Evolutionary conservation across 2,888 invertebrate genomes (phyloP).

Genomic region (Drosophila algonquin): DNA sequence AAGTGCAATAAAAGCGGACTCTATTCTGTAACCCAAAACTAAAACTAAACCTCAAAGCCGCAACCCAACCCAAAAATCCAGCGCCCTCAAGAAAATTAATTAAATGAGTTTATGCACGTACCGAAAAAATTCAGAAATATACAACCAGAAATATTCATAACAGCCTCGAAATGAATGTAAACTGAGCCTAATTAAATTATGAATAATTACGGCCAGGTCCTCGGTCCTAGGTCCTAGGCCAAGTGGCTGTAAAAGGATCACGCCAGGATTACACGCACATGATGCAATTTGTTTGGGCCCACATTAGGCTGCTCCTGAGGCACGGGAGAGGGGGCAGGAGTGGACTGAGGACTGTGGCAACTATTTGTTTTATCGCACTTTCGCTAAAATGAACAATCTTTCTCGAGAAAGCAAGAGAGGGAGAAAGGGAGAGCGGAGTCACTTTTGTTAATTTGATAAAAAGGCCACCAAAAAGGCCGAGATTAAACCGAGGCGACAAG

Average conservation of each 20-base stretch:
- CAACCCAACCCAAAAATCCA: constrained; percentile 23
- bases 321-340: neutral
- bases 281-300: constrained; percentile 80
- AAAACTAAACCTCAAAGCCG: constrained; percentile 12
- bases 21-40: constrained; percentile 27
- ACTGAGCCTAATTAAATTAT: constrained; percentile 82
- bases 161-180: constrained; percentile 58
- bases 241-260: constrained; percentile 59
- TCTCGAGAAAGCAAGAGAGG: constrained; percentile 40
- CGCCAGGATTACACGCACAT: constrained; percentile 74
- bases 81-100: constrained; percentile 55
- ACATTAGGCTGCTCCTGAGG: constrained; percentile 41
- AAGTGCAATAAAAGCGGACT: constrained; percentile 61
- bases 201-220: constrained; percentile 74
- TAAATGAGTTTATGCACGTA: constrained; percentile 82
- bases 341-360: constrained; percentile 33
- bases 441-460: constrained; percentile 82
- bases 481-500: constrained; percentile 68
- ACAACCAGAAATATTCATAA: constrained; percentile 32
- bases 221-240: constrained; percentile 32
- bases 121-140: constrained; percentile 63
- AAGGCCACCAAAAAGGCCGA: constrained; percentile 69
- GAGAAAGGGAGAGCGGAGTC: constrained; percentile 40
- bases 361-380: constrained; percentile 82
- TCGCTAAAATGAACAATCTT: constrained; percentile 76